Evolutionary conservation across 2,888 invertebrate genomes (phyloP), one percentile per base, ranked within the genome.

Genomic region (Cyaniris semiargus): DNA sequence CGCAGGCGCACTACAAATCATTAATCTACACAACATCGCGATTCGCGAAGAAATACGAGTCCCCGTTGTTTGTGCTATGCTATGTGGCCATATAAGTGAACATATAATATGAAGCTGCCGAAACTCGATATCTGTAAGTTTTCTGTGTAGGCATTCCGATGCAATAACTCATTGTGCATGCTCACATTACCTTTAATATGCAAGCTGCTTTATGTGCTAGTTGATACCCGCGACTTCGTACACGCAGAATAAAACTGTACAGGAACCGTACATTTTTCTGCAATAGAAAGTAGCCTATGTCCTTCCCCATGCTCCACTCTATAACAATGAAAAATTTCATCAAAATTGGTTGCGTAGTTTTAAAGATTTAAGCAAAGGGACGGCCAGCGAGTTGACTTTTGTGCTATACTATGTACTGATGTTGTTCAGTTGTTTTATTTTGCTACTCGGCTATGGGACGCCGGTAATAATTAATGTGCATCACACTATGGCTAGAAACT

Each of bases 81-180:
- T 82, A 83, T 82, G 80, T 70, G 76, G 77, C 74, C 80, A 78
- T 81, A 81, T 81, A 82, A 82, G 83, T 82, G 82, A 80, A 83
- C 82, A 83, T 81, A 76, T 76, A 82, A 85, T 79, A 92, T 92
- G 91, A 91, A 89, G 84, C 85, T 90, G 82, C 89, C 88, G 85
- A 90, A 89, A 87, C 86, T 90, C 83, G 90, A 91, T 84, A 82
- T 89, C 76, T 84, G 90, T 90, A 84, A 91, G 90, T 70, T 77
- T 53, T 79, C 23, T 48, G 0, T 53, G 31, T 70, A 70, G 18
- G 21, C 48, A 53, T 74, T 74, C 74, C 44, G 48, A 18, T 74
- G 53, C 13, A 31, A 60, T 44, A 38, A 23, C 60, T 23, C 38
- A 70, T 66, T 18, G 10, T 38, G 27, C 60, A 60, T 60, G 34